These are phyloP conservation scores for Oreochromis mossambicus DNA, from an alignment of 2,797 vertebrate genomes.

Conservation along the genomic window DNA sequence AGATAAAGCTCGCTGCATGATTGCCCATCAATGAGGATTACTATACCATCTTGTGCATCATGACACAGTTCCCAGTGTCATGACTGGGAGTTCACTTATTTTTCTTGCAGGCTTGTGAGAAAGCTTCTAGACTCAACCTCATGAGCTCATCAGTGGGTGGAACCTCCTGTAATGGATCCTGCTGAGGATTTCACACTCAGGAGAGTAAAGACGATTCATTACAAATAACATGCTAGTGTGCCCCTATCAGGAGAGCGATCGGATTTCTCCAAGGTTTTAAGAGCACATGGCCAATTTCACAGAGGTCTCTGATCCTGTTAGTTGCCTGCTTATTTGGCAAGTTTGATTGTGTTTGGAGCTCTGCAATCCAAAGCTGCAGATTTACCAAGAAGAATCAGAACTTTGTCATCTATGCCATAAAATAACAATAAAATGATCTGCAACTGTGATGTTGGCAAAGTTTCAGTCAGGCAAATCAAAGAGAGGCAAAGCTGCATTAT, in stretches of 20 bases:
- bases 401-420: background rate
- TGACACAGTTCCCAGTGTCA: background rate
- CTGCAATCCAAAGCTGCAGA: background rate
- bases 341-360: background rate
- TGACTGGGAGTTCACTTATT: background rate
- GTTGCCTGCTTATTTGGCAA: background rate
- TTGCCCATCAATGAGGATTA: background rate
- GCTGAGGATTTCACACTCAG: slow-evolving; percentile 11
- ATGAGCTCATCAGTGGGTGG: slow-evolving; percentile 26
- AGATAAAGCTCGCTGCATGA: background rate
- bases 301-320: background rate
- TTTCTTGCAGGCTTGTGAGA: slow-evolving; percentile 16
- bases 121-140: slow-evolving; percentile 8
- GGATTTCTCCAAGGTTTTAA: background rate
- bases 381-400: background rate
- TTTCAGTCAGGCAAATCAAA: background rate
- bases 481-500: background rate
- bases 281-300: background rate
- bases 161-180: slow-evolving; percentile 20
- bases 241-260: background rate
- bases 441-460: background rate
- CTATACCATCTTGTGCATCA: background rate
- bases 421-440: background rate
- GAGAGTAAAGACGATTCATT: background rate
- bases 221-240: background rate